Conservation (phyloP, 2,113 vertebrate species). For the Etheostoma spectabile region DNA sequence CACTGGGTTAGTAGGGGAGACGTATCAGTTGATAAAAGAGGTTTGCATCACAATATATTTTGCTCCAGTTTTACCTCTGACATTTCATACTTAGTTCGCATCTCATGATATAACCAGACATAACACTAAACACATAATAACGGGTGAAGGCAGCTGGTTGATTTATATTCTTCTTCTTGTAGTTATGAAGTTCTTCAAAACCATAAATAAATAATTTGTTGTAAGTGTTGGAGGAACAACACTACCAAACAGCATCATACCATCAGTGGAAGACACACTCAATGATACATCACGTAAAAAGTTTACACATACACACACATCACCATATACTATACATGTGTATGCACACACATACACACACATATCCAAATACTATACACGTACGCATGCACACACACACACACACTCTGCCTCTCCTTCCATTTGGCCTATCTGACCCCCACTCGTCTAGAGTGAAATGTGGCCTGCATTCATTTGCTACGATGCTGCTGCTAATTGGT, state of each 20-base stretch:
- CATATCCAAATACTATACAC: not conserved
- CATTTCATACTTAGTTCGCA: not conserved
- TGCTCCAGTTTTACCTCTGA: not conserved
- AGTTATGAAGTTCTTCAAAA: not conserved
- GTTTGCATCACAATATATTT: not conserved
- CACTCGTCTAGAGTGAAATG: constrained; percentile 21
- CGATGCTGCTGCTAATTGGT: constrained; percentile 40
- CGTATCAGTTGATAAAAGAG: constrained; percentile 12
- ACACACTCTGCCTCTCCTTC: constrained; percentile 4
- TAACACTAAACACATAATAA: not conserved
- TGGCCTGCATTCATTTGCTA: constrained; percentile 43
- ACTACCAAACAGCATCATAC: not conserved
- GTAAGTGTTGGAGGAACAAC: not conserved
- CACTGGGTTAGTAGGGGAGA: constrained; percentile 56
- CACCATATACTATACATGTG: not conserved
- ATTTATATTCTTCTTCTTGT: not conserved
- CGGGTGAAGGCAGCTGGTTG: not conserved
- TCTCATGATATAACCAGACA: not conserved
- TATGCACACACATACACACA: not conserved
- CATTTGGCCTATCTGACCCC: not conserved
- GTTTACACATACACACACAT: too few species aligned
- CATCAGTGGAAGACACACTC: not conserved
- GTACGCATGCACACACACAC: not conserved
- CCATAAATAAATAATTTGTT: not conserved
- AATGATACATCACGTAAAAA: too few species aligned